These are phyloP conservation scores for Andrena haemorrhoa DNA, from an alignment of 2,888 invertebrate genomes.

Conservation along the genomic window DNA sequence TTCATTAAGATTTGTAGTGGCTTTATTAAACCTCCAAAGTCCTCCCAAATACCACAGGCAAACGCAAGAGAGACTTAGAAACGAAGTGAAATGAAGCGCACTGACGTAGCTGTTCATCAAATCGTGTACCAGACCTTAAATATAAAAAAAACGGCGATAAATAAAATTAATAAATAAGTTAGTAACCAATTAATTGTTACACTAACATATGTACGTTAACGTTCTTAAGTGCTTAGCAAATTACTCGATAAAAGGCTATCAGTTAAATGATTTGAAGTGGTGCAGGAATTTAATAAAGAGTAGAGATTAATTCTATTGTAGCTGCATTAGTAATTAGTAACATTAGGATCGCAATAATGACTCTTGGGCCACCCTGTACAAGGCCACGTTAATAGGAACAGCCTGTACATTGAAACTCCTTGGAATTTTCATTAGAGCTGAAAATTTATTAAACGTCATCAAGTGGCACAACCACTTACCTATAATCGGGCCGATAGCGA, in stretches of 20 bases:
- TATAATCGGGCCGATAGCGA: constrained; percentile 88
- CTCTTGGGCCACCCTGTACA: too few species aligned
- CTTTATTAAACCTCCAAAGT: constrained; percentile 49
- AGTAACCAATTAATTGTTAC: background rate
- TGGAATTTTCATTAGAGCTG: too few species aligned
- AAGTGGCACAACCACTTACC: constrained; percentile 64
- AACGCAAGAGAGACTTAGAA: constrained; percentile 79
- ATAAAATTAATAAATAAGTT: background rate
- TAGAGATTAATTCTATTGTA: too few species aligned
- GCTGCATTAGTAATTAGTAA: too few species aligned
- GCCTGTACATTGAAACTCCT: too few species aligned
- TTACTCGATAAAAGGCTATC: too few species aligned
- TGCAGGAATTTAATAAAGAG: too few species aligned
- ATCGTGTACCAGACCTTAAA: constrained; percentile 80
- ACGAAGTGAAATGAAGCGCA: constrained; percentile 81
- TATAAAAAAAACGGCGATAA: background rate
- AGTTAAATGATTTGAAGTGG: too few species aligned
- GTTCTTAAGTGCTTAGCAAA: too few species aligned
- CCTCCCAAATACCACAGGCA: constrained; percentile 74
- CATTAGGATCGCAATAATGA: too few species aligned
- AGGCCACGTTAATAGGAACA: too few species aligned
- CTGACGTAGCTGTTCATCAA: constrained; percentile 78
- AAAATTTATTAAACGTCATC: background rate
- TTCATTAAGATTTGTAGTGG: background rate
- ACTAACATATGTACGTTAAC: too few species aligned